A percentile compares a stretch with the other conserved stretches of the same genome.
phyloP scores from a whole-genome alignment of 2,113 vertebrate species.

The Pandion haliaetus region DNA sequence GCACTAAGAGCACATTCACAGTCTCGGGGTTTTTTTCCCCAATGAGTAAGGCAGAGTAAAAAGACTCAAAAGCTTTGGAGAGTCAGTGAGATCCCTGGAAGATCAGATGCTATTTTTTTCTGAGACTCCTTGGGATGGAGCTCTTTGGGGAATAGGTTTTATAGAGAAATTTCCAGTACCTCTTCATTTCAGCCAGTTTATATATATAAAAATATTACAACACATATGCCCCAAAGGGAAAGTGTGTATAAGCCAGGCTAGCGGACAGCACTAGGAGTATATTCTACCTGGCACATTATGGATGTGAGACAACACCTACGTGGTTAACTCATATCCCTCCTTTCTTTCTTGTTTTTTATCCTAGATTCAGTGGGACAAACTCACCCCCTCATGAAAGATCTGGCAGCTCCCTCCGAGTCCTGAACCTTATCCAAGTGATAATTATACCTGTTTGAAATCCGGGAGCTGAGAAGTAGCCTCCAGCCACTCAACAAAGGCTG shows the following conservation, averaged over 20 bases:
- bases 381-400: conserved; percentile 30
- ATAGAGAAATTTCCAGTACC: not conserved
- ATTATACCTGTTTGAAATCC: conserved; percentile 61
- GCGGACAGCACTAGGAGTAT: not conserved
- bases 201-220: not conserved
- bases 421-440: conserved; percentile 65
- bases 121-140: not conserved
- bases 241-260: not conserved
- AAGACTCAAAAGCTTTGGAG: not conserved
- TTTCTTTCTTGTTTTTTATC: not conserved
- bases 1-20: not conserved
- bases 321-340: not conserved
- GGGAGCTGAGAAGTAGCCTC: conserved; percentile 40
- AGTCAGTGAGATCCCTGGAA: not conserved
- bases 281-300: not conserved
- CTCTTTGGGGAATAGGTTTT: not conserved
- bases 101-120: not conserved
- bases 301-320: not conserved
- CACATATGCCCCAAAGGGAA: not conserved
- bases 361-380: not conserved
- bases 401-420: conserved; percentile 50
- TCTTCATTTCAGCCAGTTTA: not conserved
- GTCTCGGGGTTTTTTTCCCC: not conserved
- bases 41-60: not conserved
- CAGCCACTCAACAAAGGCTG: conserved; percentile 53